Percentiles rank a stretch among this genome's conserved stretches.
Evolutionary conservation across 1,140 invertebrate species (phyloP).

Genomic region (Nylanderia fulva): DNA sequence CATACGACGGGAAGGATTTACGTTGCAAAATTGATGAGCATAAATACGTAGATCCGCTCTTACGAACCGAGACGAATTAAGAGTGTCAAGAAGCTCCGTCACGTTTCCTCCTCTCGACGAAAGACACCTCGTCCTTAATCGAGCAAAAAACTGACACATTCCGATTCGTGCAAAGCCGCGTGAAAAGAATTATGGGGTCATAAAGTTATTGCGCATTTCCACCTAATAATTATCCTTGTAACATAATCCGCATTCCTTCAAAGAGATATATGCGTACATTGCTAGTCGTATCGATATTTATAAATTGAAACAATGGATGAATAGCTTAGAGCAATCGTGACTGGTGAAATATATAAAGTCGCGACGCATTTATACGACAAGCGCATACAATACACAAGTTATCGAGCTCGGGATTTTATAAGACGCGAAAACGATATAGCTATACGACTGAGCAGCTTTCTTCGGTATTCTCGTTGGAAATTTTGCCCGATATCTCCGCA

Average conservation of each 20-base stretch:
- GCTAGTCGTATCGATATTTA: background rate
- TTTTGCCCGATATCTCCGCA: slow-evolving; percentile 46
- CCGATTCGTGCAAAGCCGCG: slow-evolving; percentile 1
- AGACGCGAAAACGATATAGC: slow-evolving; percentile 63
- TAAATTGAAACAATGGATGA: background rate
- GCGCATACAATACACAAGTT: background rate
- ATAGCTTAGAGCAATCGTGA: background rate
- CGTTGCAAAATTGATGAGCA: slow-evolving; percentile 23
- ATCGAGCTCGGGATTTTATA: slow-evolving; percentile 17
- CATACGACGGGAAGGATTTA: slow-evolving; percentile 39
- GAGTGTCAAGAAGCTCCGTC: background rate
- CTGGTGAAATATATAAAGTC: slow-evolving; percentile 1
- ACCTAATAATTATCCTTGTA: background rate
- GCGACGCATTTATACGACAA: background rate
- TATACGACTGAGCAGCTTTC: slow-evolving; percentile 54
- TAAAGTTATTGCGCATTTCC: slow-evolving; percentile 16
- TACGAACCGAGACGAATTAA: slow-evolving; percentile 13
- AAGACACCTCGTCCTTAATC: slow-evolving; percentile 25
- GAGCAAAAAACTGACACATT: background rate
- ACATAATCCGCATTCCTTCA: background rate
- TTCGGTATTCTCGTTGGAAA: slow-evolving; percentile 43
- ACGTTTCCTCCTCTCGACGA: background rate
- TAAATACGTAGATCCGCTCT: slow-evolving; percentile 3
- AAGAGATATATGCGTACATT: background rate
- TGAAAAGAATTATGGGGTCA: slow-evolving; percentile 16